Evolutionary conservation across 2,888 invertebrate genomes (phyloP).

Genomic region (Bombyx huttoni): DNA sequence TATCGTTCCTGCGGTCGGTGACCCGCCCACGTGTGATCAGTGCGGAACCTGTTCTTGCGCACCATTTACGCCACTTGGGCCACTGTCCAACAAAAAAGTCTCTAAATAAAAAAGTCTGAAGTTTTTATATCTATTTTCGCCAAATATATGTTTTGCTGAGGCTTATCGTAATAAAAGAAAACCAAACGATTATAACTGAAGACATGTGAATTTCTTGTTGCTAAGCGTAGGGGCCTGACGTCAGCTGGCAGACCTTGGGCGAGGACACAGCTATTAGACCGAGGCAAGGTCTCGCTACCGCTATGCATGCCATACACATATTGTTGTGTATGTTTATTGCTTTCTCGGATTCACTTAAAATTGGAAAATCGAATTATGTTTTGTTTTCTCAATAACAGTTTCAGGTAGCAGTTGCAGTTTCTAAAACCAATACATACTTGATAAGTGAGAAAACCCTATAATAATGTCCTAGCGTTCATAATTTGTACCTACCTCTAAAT

Average conservation of each 20-base stretch:
- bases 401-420: too few species aligned
- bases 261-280: constrained; percentile 62
- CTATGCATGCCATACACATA: constrained; percentile 44
- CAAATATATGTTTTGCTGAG: too few species aligned
- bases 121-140: too few species aligned
- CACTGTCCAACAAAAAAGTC: constrained; percentile 19
- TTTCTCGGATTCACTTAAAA: not conserved
- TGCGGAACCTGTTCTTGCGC: constrained; percentile 58
- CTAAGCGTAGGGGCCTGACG: constrained; percentile 51
- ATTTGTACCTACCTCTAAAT: not conserved
- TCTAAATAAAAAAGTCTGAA: too few species aligned
- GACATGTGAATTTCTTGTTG: constrained; percentile 45
- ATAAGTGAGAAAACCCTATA: too few species aligned
- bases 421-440: too few species aligned
- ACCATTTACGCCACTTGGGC: constrained; percentile 40
- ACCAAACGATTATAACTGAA: constrained; percentile 2
- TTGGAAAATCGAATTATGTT: not conserved
- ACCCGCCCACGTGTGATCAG: constrained; percentile 59
- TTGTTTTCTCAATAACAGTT: not conserved
- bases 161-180: not conserved
- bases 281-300: constrained; percentile 51
- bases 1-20: constrained; percentile 50
- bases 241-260: constrained; percentile 56
- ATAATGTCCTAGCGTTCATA: too few species aligned
- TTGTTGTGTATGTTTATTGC: not conserved